Percentiles rank a stretch among this genome's conserved stretches.
These are phyloP conservation scores for Diarsia rubi DNA, from an alignment of 2,888 invertebrate species.

Conservation along the genomic window DNA sequence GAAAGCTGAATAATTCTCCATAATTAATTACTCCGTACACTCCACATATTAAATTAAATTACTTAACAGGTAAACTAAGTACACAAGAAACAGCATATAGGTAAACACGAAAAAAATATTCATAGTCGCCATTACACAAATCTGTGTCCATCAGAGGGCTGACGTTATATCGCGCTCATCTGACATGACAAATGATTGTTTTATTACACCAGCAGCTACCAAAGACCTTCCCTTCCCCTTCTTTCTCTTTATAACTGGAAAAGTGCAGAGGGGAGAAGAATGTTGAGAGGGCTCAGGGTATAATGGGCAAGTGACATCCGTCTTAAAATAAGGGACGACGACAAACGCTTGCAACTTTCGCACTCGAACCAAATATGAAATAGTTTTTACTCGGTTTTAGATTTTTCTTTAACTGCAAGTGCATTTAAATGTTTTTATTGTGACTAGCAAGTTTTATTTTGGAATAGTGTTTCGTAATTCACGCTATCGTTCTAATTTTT, in stretches of 20 bases:
- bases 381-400: conserved; percentile 29
- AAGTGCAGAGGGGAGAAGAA: conserved; percentile 24
- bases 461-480: too few species aligned
- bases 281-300: conserved; percentile 62
- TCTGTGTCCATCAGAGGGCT: conserved; percentile 84
- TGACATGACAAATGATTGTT: conserved; percentile 88
- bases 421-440: neutral
- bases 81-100: conserved; percentile 20
- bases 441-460: too few species aligned
- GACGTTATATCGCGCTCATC: conserved; percentile 85
- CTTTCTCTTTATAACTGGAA: conserved; percentile 26
- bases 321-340: conserved; percentile 80
- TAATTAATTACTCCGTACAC: too few species aligned
- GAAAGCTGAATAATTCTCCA: too few species aligned
- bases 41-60: neutral
- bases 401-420: neutral
- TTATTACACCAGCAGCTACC: conserved; percentile 71
- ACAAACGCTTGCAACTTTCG: conserved; percentile 74
- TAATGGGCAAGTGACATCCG: conserved; percentile 73
- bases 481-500: too few species aligned
- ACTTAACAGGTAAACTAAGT: conserved; percentile 22
- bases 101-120: conserved; percentile 77
- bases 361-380: conserved; percentile 50
- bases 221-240: conserved; percentile 66
- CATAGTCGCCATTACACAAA: conserved; percentile 85